Evolutionary conservation across 2,888 invertebrate genomes (phyloP).

Genomic region (Blastobasis lacticolella): DNA sequence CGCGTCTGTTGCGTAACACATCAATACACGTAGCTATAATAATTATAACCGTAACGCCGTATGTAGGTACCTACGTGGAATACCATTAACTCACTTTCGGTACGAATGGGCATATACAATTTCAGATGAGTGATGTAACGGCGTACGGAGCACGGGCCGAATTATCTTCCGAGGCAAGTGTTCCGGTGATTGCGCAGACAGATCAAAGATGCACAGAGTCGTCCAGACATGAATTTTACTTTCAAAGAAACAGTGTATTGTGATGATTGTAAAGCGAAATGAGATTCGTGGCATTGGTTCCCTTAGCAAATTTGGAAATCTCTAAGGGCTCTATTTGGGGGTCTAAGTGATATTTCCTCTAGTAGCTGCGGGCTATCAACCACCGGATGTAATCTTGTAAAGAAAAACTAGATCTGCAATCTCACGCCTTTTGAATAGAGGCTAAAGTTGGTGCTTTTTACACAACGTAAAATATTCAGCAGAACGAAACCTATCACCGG

Average conservation of each 20-base stretch:
- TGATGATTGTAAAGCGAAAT: constrained; percentile 10
- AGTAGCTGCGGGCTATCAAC: no score
- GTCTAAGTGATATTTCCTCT: no score
- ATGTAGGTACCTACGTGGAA: constrained; percentile 23
- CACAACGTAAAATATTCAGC: no score
- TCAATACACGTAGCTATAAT: constrained; percentile 10
- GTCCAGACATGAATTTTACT: constrained; percentile 3
- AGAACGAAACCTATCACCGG: no score
- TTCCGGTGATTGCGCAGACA: constrained; percentile 29
- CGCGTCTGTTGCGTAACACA: no score
- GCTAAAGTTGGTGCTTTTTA: no score
- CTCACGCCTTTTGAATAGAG: no score
- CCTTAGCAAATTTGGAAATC: no score
- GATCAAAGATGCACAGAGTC: constrained; percentile 2
- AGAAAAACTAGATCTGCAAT: no score
- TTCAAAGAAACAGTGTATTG: constrained; percentile 11
- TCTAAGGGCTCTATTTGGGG: no score
- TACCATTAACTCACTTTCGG: constrained; percentile 62
- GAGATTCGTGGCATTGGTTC: no score
- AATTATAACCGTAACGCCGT: constrained; percentile 4
- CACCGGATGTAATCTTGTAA: no score
- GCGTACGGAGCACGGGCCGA: constrained; percentile 30
- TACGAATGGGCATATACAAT: constrained; percentile 43
- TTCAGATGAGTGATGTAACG: constrained; percentile 45
- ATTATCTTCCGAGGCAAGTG: constrained; percentile 22